A percentile compares a stretch with the other conserved stretches of the same genome.
These are phyloP conservation scores for Channallabes apus DNA, from an alignment of 2,797 vertebrate species.

Conservation along the genomic window DNA sequence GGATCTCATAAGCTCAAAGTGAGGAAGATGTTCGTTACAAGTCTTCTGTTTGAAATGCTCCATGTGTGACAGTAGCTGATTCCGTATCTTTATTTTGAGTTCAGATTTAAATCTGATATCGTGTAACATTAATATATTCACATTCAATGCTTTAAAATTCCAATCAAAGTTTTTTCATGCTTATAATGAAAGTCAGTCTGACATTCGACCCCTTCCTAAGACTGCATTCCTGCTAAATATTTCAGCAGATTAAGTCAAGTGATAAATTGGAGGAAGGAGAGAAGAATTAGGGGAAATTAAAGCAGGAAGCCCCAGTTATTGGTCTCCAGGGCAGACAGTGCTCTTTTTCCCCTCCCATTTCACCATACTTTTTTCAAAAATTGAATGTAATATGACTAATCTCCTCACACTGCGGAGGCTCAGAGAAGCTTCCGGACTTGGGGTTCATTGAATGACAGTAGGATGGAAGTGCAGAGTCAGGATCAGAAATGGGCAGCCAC, in stretches of 20 bases:
- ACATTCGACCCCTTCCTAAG: conserved; percentile 5
- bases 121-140: neutral
- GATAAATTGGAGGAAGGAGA: conserved; percentile 28
- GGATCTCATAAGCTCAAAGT: conserved; percentile 55
- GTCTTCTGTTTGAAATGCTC: neutral
- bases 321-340: conserved; percentile 27
- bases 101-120: neutral
- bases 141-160: neutral
- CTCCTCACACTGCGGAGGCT: conserved; percentile 47
- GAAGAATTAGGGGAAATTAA: conserved; percentile 38
- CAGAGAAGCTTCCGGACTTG: conserved; percentile 46
- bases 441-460: conserved; percentile 50
- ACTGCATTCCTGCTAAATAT: conserved; percentile 14
- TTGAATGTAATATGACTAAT: conserved; percentile 71
- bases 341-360: conserved; percentile 34
- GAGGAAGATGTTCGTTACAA: conserved; percentile 19
- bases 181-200: conserved; percentile 9
- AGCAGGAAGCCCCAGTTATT: conserved; percentile 34
- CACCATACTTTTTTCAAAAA: conserved; percentile 60
- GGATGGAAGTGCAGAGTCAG: conserved; percentile 49
- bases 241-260: conserved; percentile 21
- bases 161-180: conserved; percentile 3
- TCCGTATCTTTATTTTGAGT: neutral
- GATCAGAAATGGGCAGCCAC: conserved; percentile 19
- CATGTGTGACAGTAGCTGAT: neutral